Conservation (phyloP, 1,140 invertebrate genomes). For the Ditylenchus dipsaci region DNA sequence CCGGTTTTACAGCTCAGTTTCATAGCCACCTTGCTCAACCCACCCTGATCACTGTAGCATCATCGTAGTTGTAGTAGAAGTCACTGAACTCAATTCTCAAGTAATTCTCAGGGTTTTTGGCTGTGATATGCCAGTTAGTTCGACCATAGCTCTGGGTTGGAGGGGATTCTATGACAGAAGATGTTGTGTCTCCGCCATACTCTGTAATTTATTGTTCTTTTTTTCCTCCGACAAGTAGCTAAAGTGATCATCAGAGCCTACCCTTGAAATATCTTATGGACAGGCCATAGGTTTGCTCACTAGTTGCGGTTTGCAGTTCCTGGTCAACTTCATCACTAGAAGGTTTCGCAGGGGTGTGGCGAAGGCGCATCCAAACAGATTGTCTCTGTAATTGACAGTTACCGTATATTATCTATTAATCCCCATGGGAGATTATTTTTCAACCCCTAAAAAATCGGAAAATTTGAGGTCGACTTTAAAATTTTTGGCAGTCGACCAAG, state of each 20-base stretch:
- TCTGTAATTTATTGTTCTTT: constrained; percentile 13
- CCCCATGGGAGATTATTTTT: no score
- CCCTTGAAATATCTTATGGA: background rate
- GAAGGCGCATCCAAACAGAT: constrained; percentile 31
- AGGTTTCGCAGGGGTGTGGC: constrained; percentile 6
- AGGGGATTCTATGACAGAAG: constrained; percentile 23
- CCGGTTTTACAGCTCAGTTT: no score
- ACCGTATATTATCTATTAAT: no score
- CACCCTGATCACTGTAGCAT: no score
- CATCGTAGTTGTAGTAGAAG: background rate
- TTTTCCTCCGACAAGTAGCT: background rate
- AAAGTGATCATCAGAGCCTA: background rate
- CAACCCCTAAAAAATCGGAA: no score
- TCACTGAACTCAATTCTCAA: constrained; percentile 23
- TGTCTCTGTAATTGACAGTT: background rate
- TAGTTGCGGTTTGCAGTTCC: background rate
- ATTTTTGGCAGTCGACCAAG: no score
- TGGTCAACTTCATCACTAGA: background rate
- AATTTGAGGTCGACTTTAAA: no score
- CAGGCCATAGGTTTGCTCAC: background rate
- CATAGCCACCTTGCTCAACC: no score
- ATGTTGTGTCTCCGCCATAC: constrained; percentile 27
- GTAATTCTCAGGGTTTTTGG: constrained; percentile 13
- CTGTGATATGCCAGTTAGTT: background rate
- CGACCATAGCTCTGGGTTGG: background rate